Conservation (phyloP, 2,888 invertebrate species). For the Lasioglossum pauxillum region DNA sequence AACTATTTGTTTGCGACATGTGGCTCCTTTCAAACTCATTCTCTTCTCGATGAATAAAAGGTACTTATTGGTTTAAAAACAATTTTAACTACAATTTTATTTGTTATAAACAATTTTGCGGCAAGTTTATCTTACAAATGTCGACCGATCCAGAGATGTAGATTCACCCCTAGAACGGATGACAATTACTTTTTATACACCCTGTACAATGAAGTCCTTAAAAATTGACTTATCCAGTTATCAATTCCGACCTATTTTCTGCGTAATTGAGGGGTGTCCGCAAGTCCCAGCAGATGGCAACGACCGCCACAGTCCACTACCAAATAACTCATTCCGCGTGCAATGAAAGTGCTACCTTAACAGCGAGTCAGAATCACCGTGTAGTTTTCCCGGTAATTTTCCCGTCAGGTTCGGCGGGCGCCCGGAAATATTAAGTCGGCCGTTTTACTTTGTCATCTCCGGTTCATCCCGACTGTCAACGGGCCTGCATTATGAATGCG, state of each 20-base stretch:
- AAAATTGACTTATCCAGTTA: not conserved
- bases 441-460: constrained; percentile 83
- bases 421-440: constrained; percentile 75
- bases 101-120: too few relatives aligned
- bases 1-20: too few relatives aligned
- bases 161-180: too few relatives aligned
- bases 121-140: too few relatives aligned
- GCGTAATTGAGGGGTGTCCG: not conserved
- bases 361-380: not conserved
- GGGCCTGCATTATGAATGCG: constrained; percentile 82
- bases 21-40: too few relatives aligned
- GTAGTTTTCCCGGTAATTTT: constrained; percentile 16
- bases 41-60: too few relatives aligned
- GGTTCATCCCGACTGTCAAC: constrained; percentile 80
- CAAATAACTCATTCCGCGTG: not conserved
- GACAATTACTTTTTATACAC: too few relatives aligned
- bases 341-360: not conserved
- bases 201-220: not conserved
- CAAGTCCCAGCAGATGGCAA: not conserved
- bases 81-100: too few relatives aligned
- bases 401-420: constrained; percentile 23
- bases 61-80: too few relatives aligned
- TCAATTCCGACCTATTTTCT: not conserved
- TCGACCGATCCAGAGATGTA: too few relatives aligned
- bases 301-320: not conserved